Evolutionary conservation across 2,888 invertebrate genomes (phyloP).

Genomic region (Spilarctia lutea): DNA sequence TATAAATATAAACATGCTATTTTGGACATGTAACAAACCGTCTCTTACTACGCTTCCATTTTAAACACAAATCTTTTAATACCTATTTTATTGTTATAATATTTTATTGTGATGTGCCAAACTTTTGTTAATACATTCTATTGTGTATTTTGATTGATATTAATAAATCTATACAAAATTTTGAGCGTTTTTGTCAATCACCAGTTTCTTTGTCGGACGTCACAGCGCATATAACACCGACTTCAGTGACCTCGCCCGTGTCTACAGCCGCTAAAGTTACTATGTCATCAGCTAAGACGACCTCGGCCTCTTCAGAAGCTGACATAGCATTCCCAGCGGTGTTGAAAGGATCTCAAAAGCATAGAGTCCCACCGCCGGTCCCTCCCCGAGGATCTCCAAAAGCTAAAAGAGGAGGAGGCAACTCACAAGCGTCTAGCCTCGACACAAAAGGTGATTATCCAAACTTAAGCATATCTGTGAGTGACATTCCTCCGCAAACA

Average conservation of each 20-base stretch:
- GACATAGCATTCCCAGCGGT: constrained; percentile 91
- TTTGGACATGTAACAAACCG: constrained; percentile 73
- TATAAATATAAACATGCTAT: constrained; percentile 83
- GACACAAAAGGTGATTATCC: constrained; percentile 84
- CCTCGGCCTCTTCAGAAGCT: constrained; percentile 77
- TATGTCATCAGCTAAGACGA: constrained; percentile 67
- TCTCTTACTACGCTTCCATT: constrained; percentile 69
- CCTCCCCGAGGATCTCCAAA: constrained; percentile 94
- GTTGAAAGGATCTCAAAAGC: constrained; percentile 90
- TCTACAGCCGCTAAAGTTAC: constrained; percentile 74
- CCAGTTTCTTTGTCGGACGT: constrained; percentile 86
- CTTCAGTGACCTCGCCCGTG: constrained; percentile 80
- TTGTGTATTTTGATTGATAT: constrained; percentile 63
- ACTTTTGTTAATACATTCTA: constrained; percentile 56
- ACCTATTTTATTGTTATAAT: constrained; percentile 48
- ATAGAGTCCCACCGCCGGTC: constrained; percentile 95
- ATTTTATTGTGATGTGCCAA: constrained; percentile 67
- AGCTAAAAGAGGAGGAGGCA: constrained; percentile 84
- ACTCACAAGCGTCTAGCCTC: constrained; percentile 74
- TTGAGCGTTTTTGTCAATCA: constrained; percentile 54
- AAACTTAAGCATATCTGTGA: constrained; percentile 73
- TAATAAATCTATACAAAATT: constrained; percentile 68
- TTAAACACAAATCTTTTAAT: constrained; percentile 63
- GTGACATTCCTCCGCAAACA: constrained; percentile 75
- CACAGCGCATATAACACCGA: constrained; percentile 84